Base-by-base conservation (phyloP, 2,113 vertebrate genomes). In the Myanophis thanlyinensis region DNA sequence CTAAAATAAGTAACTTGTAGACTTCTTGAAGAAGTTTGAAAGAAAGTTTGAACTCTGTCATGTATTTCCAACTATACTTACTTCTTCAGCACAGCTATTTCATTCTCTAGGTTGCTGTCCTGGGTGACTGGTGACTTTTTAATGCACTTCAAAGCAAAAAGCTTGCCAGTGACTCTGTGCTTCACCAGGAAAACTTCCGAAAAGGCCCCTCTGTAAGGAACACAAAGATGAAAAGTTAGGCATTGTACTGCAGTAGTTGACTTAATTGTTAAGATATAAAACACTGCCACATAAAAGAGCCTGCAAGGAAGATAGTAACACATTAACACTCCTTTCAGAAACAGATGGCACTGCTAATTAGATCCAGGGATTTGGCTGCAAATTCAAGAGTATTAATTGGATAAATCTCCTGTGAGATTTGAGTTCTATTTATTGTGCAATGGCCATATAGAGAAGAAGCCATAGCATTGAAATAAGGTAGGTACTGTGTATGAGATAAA, bases 131-230 rank as follows among this genome's bases (percentile, higher is more conserved):
- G 98, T 27, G 98, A 98, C 93, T 99, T 99, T 97, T 99, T 99
- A 96, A 99, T 98, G 96, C 99, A 99, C 90, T 99, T 99, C 89
- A 99, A 97, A 47, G 99, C 99, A 18, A 98, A 99, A 88, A 98
- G 98, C 27, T 98, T 98, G 44, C 99, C 98, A 0, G 98, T 99
- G 84, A 95, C 96, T 92, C 98, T 98, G 80, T 99, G 98, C 95
- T 98, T 98, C 95, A 99, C 99, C 94, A 99, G 98, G 92, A 98
- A 99, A 13, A 99, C 99, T 89, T 99, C 99, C 0, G 99, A 99
- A 94, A 99, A 99, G 3, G 99, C 98, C 0, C 99, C 99, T 93
- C 99, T 99, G 97, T 44, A 40, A 91, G 73, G 46, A 94, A 95
- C 93, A 93, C 13, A 85, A 86, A 93, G 25, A 95, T 40, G 48